A percentile compares a stretch with the other conserved stretches of the same genome.
Evolutionary conservation across 2,888 invertebrate species (phyloP).

Genomic region (Patella pellucida): DNA sequence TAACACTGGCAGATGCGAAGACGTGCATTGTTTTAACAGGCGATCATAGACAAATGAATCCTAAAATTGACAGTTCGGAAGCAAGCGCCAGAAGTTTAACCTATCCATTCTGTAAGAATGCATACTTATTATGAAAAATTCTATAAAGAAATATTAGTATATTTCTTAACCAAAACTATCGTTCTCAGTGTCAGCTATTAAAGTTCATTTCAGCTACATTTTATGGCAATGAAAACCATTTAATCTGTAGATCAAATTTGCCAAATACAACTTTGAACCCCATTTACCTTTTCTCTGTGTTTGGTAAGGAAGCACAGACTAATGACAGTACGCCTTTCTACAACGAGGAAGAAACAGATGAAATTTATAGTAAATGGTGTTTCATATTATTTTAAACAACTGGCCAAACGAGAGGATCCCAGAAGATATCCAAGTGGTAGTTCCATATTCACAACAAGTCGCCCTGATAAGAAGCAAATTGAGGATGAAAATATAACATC

Average conservation of each 20-base stretch:
- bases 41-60: constrained; percentile 67
- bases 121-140: constrained; percentile 57
- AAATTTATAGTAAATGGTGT: constrained; percentile 63
- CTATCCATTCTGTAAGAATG: constrained; percentile 62
- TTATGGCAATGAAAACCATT: constrained; percentile 63
- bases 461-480: constrained; percentile 47
- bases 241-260: constrained; percentile 57
- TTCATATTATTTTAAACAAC: constrained; percentile 50
- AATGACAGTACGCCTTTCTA: constrained; percentile 61
- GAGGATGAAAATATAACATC: constrained; percentile 55
- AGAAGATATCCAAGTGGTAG: constrained; percentile 60
- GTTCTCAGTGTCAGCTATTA: constrained; percentile 65
- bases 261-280: constrained; percentile 55
- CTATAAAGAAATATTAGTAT: constrained; percentile 47
- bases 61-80: constrained; percentile 61
- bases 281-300: constrained; percentile 12
- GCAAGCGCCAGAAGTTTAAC: constrained; percentile 59
- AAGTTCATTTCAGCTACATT: constrained; percentile 66
- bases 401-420: constrained; percentile 59
- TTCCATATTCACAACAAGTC: constrained; percentile 67
- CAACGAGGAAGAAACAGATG: constrained; percentile 64
- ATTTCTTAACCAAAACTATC: constrained; percentile 65
- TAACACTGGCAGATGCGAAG: constrained; percentile 59
- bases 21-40: constrained; percentile 68
- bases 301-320: constrained; percentile 58